Percentiles rank a stretch among this genome's conserved stretches.
These are phyloP conservation scores for Lacerta viridis DNA, from an alignment of 2,797 vertebrate species.

Conservation along the genomic window DNA sequence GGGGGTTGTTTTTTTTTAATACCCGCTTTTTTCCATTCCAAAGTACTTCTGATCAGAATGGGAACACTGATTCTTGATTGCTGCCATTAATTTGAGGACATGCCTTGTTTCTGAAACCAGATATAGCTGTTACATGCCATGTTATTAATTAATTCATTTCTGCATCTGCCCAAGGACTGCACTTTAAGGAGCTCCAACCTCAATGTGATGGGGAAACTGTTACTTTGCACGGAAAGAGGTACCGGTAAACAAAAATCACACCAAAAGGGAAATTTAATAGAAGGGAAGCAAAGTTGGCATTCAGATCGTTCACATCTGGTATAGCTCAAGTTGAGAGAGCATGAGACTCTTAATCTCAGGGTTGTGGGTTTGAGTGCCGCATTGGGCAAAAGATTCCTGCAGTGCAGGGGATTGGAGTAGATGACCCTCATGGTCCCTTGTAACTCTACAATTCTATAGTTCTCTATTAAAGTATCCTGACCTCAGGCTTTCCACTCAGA, in stretches of 20 bases:
- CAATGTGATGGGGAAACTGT: neutral
- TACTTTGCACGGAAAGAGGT: neutral
- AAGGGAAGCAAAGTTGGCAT: neutral
- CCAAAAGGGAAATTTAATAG: neutral
- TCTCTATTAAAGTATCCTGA: too few relatives aligned
- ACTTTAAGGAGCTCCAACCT: neutral
- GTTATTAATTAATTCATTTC: neutral
- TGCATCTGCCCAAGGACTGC: neutral
- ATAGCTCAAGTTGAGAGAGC: too few relatives aligned
- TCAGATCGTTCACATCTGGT: neutral
- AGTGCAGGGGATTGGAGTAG: too few relatives aligned
- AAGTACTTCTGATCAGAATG: neutral
- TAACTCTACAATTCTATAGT: too few relatives aligned
- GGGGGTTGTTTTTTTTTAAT: neutral
- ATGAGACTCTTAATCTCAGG: too few relatives aligned
- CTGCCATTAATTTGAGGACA: neutral
- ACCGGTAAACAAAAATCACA: neutral
- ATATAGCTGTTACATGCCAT: neutral
- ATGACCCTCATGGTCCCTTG: too few relatives aligned
- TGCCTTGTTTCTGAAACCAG: neutral
- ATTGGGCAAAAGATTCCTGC: too few relatives aligned
- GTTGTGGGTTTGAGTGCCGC: too few relatives aligned
- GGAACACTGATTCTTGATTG: neutral
- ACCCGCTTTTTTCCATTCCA: neutral
- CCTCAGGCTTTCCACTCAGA: neutral